phyloP scores from a whole-genome alignment of 2,888 invertebrate genomes.

The Panzeria rudis region DNA sequence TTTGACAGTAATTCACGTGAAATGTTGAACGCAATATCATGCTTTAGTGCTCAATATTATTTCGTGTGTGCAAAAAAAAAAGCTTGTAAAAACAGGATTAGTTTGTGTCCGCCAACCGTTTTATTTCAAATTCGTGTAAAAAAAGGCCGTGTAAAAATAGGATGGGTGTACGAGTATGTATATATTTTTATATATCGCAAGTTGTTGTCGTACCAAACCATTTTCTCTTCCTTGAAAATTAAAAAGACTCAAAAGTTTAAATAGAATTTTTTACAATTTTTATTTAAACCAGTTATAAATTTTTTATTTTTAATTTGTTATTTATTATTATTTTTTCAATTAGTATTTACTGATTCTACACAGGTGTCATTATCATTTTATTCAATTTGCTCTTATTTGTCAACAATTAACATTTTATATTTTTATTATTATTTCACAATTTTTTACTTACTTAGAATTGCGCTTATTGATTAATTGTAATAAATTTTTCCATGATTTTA shows the following conservation, averaged over 20 bases:
- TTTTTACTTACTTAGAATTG: conserved; percentile 36
- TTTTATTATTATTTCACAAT: conserved; percentile 41
- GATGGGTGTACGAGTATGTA: too few relatives aligned
- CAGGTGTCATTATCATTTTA: conserved; percentile 53
- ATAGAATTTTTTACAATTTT: conserved; percentile 67
- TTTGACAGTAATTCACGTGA: too few relatives aligned
- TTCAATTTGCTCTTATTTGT: conserved; percentile 55
- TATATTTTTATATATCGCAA: too few relatives aligned
- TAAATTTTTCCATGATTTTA: conserved; percentile 32
- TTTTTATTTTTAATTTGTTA: conserved; percentile 40
- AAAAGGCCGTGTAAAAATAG: too few relatives aligned
- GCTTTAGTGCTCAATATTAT: too few relatives aligned
- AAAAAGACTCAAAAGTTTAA: conserved; percentile 6
- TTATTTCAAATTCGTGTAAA: too few relatives aligned
- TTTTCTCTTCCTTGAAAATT: neutral
- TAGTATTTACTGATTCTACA: conserved; percentile 64
- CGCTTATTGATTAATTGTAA: conserved; percentile 17
- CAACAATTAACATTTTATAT: conserved; percentile 66
- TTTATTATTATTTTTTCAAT: conserved; percentile 41
- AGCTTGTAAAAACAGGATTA: too few relatives aligned
- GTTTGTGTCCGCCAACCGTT: too few relatives aligned
- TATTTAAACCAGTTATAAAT: conserved; percentile 72
- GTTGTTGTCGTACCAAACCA: too few relatives aligned
- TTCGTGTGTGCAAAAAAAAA: too few relatives aligned
- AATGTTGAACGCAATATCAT: too few relatives aligned